Evolutionary conservation across 92 coral and sea anemone species (phyloP), one percentile per base, ranked within the genome.

Genomic region (Phymanthus crucifer): DNA sequence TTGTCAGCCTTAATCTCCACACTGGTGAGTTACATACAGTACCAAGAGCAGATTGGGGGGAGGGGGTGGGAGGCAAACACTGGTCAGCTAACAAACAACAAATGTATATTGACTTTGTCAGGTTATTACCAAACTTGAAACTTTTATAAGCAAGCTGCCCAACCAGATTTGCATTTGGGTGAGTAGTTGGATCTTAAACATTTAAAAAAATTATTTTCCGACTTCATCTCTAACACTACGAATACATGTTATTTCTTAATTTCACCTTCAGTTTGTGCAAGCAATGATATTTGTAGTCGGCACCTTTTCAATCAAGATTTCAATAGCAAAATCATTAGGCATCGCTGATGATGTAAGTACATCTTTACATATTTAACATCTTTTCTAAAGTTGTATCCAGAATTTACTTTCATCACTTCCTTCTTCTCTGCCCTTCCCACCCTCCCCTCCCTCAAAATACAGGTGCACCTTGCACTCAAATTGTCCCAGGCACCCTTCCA

Each of bases 261-360:
- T 83, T 56, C 54, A 16, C 82, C 83, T 54, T 5, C 78, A 95
- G 98, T 82, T 75, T 52, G 85, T 86, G 1, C 98, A 95, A 83
- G 98, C 87, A 61, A 67, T 86, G 14, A 31, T 85, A 43, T 95
- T 95, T 75, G 70, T 85, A 46, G 82, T 74, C 52, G 98, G 98
- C 26, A 89, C 98, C 19, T 69, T 95, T 38, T 92, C 95, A n/a
- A 93, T 95, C 66, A 95, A 95, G 84, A 80, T 91, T 40, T 82
- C 89, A 0, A 81, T 87, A 43, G 97, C 98, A 61, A 95, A 84
- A 78, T 73, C 85, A 24, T 90, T 95, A 46, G 83, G 91, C 35
- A 95, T 95, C 17, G 94, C 87, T 43, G 98, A 95, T 75, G 98
- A 95, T 78, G 98, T 95, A 78, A 93, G 97, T 74, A 1, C 35